Evolutionary conservation across 2,113 vertebrate genomes (phyloP).

Genomic region (Oxyura jamaicensis): DNA sequence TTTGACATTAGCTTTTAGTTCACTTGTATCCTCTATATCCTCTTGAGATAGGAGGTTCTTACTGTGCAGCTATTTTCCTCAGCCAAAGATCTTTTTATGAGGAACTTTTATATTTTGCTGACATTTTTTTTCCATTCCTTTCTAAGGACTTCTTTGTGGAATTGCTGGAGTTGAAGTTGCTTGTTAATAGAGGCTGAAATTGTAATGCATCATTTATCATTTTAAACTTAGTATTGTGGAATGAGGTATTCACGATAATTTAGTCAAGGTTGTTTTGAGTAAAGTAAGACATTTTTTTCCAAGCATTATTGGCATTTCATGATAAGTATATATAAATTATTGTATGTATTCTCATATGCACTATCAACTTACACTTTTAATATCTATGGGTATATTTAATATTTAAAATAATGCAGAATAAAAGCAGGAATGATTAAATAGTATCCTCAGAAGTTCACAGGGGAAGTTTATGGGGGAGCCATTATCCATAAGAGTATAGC

Average conservation of each 20-base stretch:
- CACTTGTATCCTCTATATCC: background rate
- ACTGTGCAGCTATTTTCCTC: background rate
- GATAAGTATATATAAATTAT: background rate
- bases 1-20: background rate
- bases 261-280: background rate
- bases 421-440: background rate
- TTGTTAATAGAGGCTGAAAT: background rate
- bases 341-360: background rate
- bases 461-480: background rate
- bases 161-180: background rate
- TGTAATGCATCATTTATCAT: accelerated
- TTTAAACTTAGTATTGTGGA: background rate
- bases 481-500: background rate
- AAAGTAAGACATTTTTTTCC: background rate
- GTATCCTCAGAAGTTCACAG: background rate
- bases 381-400: background rate
- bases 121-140: background rate
- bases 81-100: background rate
- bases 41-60: background rate
- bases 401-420: background rate
- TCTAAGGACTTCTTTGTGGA: background rate
- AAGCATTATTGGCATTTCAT: background rate
- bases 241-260: background rate
- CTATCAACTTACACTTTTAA: background rate
- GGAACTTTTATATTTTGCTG: background rate